Base-by-base conservation (phyloP, 2,797 vertebrate species). In the Neosilurus hyrtlii region DNA sequence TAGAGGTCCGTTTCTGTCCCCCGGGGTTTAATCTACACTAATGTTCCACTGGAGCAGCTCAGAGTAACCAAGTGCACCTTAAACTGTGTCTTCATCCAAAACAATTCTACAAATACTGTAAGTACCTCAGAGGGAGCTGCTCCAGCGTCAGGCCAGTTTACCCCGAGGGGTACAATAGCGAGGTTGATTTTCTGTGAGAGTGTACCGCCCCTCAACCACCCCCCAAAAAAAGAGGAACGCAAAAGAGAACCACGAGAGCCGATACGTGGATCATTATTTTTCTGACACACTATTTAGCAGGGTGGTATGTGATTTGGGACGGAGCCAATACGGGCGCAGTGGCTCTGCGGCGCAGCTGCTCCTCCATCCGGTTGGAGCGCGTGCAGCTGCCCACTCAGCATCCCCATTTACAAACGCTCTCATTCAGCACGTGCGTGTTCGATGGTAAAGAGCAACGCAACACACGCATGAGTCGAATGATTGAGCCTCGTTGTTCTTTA, bases 331-430 rank as follows among this genome's bases (percentile, higher is more conserved):
- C 76, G 79, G 35, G 30, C 30, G 54, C 56, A 61, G 15, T 12
- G 61, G 56, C 24, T 75, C 66, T 35, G 54, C 52, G 65, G 81
- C 66, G 86, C 79, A 83, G 79, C 72, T 86, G 85, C 81, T 79
- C 84, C 85, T 84, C 89, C 84, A 82, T 75, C 81, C 79, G 86
- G 84, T 84, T 62, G 54, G 24, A 74, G 16, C 63, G 66, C 83
- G 43, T 72, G 78, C 56, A 79, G 18, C 72, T 59, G 43, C 37
- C 24, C 11, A 26, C 66, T 73, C 61, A 56, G 37, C 66, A 84
- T 56, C 63, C 20, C 18, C 24, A 56, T 2, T n/a, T 70, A 72
- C 67, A 71, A 54, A 51, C 56, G 52, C 56, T 51, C 67, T 20
- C 54, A 71, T 80, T 70, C 79, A 71, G 54, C 79, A 43, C 37